These are phyloP conservation scores for Lithobates sylvaticus DNA, from an alignment of 2,797 vertebrate genomes.

Conservation along the genomic window DNA sequence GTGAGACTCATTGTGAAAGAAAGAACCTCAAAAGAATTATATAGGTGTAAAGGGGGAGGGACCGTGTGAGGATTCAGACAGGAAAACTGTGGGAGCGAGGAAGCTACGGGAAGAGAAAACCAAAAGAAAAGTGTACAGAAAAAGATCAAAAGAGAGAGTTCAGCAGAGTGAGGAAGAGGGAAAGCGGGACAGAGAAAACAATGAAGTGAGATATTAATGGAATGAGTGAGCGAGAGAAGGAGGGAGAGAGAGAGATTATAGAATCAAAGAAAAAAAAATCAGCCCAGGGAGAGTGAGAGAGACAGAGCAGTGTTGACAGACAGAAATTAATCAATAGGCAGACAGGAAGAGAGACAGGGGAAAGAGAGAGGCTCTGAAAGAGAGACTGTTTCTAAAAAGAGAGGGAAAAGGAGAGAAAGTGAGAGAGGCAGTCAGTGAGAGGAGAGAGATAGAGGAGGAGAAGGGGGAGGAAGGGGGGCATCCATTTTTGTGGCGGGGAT, in stretches of 20 bases:
- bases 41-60: conserved; percentile 55
- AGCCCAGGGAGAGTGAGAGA: conserved; percentile 38
- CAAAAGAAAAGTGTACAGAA: conserved; percentile 50
- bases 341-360: conserved; percentile 63
- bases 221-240: not conserved
- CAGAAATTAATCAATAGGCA: conserved; percentile 60
- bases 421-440: conserved; percentile 57
- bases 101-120: conserved; percentile 31
- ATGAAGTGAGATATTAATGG: conserved; percentile 34
- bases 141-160: conserved; percentile 48
- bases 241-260: conserved; percentile 40
- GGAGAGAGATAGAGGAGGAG: conserved; percentile 59
- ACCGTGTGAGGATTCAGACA: conserved; percentile 28
- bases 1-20: conserved; percentile 38
- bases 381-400: conserved; percentile 58
- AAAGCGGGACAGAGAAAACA: conserved; percentile 17
- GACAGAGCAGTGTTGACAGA: conserved; percentile 61
- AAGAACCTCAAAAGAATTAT: conserved; percentile 29
- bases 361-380: conserved; percentile 56
- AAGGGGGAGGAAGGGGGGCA: conserved; percentile 57
- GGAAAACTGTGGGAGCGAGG: conserved; percentile 35
- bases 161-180: conserved; percentile 23
- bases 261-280: conserved; percentile 53
- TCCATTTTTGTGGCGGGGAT: conserved; percentile 61
- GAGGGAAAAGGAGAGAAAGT: conserved; percentile 56